These are phyloP conservation scores for Dicranocentrus wangi DNA, from an alignment of 2,888 invertebrate genomes.

Conservation along the genomic window DNA sequence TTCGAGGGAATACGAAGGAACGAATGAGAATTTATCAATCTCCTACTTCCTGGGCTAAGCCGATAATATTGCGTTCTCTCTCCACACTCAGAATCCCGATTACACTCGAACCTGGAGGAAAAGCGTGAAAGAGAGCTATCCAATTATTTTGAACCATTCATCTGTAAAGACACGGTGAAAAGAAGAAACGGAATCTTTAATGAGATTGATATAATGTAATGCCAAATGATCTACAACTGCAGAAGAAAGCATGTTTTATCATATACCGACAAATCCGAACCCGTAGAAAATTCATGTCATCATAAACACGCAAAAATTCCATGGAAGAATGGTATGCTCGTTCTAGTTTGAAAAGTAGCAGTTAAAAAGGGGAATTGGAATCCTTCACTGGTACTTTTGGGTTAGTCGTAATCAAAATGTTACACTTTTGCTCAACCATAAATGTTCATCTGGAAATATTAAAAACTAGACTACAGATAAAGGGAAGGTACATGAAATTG, in stretches of 20 bases:
- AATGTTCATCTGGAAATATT: not conserved
- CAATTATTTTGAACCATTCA: slow-evolving; percentile 59
- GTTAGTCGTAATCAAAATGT: not conserved
- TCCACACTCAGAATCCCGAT: not conserved
- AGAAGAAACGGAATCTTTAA: slow-evolving; percentile 41
- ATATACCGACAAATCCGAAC: not conserved
- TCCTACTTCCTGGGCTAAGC: not conserved
- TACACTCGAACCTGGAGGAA: too few species aligned
- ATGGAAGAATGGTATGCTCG: not conserved
- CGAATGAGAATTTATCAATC: not conserved
- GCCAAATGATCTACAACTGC: slow-evolving; percentile 11
- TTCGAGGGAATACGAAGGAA: not conserved
- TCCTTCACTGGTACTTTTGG: not conserved
- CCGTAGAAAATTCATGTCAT: slow-evolving; percentile 1
- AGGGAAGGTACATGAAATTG: too few species aligned
- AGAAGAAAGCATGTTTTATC: slow-evolving; percentile 16
- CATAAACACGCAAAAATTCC: slow-evolving; percentile 16
- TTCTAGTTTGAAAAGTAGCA: not conserved
- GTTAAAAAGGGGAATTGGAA: not conserved
- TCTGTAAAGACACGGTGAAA: slow-evolving; percentile 38
- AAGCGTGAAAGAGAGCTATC: slow-evolving; percentile 10
- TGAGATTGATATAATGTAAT: slow-evolving; percentile 40
- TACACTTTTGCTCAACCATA: not conserved
- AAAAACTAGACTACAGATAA: too few species aligned
- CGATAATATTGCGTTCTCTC: not conserved